phyloP scores from a whole-genome alignment of 2,797 vertebrate species.

The Platyrinchus mystaceus region DNA sequence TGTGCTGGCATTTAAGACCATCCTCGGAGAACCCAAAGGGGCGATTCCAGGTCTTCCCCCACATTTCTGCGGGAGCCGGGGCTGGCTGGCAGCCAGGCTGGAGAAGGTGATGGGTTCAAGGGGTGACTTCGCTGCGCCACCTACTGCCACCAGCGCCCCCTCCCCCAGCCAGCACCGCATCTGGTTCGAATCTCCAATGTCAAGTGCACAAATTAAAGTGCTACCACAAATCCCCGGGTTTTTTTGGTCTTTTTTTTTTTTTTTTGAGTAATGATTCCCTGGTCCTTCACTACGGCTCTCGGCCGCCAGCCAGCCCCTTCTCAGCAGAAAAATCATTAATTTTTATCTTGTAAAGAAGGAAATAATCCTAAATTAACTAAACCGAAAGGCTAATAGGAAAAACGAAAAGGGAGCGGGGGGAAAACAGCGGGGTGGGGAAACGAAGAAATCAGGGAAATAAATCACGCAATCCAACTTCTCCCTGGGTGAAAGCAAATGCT shows the following conservation, averaged over 20 bases:
- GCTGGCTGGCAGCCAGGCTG: conserved; percentile 52
- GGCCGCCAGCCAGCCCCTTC: neutral
- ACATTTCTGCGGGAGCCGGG: neutral
- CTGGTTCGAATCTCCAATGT: conserved; percentile 74
- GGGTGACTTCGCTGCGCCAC: conserved; percentile 59
- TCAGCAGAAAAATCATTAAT: neutral
- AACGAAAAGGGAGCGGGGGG: rapidly evolving
- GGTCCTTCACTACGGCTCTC: neutral
- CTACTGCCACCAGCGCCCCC: conserved; percentile 60
- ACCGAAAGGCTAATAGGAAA: neutral
- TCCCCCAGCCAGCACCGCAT: conserved; percentile 25
- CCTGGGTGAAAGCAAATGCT: conserved; percentile 53
- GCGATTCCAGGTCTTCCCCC: neutral
- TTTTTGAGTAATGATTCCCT: neutral
- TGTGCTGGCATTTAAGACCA: conserved; percentile 9
- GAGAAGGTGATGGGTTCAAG: conserved; percentile 42
- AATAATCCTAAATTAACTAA: neutral
- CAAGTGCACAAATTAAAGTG: conserved; percentile 73
- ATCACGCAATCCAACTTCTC: conserved; percentile 25
- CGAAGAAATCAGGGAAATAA: neutral
- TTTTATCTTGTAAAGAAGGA: neutral
- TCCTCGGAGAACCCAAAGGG: conserved; percentile 25
- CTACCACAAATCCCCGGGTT: conserved; percentile 34
- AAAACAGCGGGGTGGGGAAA: rapidly evolving
- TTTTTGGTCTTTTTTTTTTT: neutral